Evolutionary conservation across 1,140 invertebrate genomes (phyloP).

Genomic region (Argopecten irradians): DNA sequence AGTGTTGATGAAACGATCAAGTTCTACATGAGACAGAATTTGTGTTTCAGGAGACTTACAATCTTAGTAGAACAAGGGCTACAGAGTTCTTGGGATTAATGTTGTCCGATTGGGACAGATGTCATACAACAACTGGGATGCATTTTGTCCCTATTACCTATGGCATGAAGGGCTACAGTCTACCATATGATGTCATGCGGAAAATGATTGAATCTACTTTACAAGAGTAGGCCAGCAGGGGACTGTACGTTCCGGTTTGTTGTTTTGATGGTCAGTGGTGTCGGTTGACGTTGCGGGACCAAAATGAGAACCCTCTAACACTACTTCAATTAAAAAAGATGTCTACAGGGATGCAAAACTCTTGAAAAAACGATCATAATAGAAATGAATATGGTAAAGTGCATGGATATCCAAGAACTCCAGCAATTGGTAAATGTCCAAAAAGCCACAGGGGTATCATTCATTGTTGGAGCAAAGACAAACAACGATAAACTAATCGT

Average conservation of each 20-base stretch:
- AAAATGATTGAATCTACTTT: slow-evolving; percentile 31
- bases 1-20: no score
- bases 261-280: slow-evolving; percentile 51
- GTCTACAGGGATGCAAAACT: no score
- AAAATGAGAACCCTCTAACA: slow-evolving; percentile 34
- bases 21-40: background rate
- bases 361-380: no score
- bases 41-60: slow-evolving; percentile 19
- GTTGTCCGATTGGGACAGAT: slow-evolving; percentile 40
- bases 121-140: background rate
- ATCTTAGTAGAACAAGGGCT: slow-evolving; percentile 35
- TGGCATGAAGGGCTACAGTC: slow-evolving; percentile 41
- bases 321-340: slow-evolving; percentile 43
- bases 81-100: slow-evolving; percentile 45
- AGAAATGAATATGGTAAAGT: no score
- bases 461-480: no score
- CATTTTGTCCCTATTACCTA: slow-evolving; percentile 31
- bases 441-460: no score
- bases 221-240: slow-evolving; percentile 9
- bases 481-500: no score
- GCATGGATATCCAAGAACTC: no score
- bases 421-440: no score
- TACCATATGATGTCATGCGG: background rate
- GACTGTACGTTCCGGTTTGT: slow-evolving; percentile 37
- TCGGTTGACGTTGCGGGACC: slow-evolving; percentile 9